Conservation (phyloP, 2,113 vertebrate species). For the Phylloscopus trochilus region DNA sequence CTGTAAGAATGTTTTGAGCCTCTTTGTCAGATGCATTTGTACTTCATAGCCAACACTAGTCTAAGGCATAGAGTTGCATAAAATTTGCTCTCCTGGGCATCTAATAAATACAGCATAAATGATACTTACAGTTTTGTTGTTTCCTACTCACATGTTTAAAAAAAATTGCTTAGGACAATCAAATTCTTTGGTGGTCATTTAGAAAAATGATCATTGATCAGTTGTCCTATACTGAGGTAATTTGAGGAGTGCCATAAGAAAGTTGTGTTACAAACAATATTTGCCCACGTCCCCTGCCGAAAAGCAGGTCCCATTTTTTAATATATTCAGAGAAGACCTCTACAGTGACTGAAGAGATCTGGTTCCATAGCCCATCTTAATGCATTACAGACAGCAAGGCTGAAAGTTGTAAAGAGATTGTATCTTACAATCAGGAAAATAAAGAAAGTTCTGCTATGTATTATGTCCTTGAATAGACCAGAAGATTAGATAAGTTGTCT, state of each 20-base stretch:
- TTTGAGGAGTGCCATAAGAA: neutral
- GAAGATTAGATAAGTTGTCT: neutral
- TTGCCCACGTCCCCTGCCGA: neutral
- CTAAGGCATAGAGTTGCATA: constrained; percentile 40
- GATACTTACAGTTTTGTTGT: neutral
- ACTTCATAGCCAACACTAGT: neutral
- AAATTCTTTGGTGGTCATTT: constrained; percentile 47
- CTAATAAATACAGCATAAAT: constrained; percentile 6
- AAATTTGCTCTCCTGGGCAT: constrained; percentile 18
- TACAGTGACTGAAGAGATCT: neutral
- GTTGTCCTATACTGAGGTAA: constrained; percentile 43
- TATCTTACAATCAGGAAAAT: neutral
- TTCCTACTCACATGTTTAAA: neutral
- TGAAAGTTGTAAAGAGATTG: neutral
- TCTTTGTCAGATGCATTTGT: neutral
- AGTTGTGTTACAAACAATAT: neutral
- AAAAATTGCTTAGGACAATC: neutral
- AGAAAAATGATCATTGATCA: neutral
- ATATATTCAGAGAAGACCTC: neutral
- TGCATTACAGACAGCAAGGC: neutral
- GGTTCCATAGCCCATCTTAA: neutral
- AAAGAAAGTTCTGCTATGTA: neutral
- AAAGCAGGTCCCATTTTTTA: neutral
- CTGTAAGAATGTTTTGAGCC: neutral
- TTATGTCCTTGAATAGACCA: neutral